Evolutionary conservation across 2,797 vertebrate genomes (phyloP), one percentile per base, ranked within the genome.

Genomic region (Chaetophractus vellerosus): DNA sequence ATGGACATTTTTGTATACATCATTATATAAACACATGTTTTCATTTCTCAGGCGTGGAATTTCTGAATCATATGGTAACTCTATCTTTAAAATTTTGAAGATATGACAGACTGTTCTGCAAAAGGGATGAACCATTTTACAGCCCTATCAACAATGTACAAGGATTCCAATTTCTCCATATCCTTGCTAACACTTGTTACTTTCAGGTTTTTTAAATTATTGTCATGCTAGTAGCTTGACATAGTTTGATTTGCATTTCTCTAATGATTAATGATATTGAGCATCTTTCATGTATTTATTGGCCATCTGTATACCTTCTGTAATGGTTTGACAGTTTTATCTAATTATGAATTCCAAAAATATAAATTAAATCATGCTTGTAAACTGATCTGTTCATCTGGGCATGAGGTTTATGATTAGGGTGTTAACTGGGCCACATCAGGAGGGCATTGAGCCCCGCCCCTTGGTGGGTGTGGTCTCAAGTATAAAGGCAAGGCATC

Each of bases 211-310:
- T 74, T 59, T 82, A 76, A n/a, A 24, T 75, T 41, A 18, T 68
- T 83, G 2, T 76, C 33, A 57, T 69, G 61, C 15, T 78, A 76
- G 79, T 61, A 33, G 5, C 41, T 33, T 41, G 41, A 9, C 38
- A 52, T 15, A 52, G 50, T 87, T 94, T 94, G 41, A 84, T 24
- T 78, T 79, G 50, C 18, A 88, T 82, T 93, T 88, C 31, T 3
- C 36, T 57, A 26, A 36, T 84, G 48, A 15, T 71, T 91, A 66
- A 83, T 55, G 59, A 91, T 55, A 12, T 31, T 81, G 28, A 45
- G 31, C 24, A 81, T 16, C 6, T 93, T 57, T 36, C 38, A 71
- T 48, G n/a, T 36, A 19, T 24, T 82, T 48, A 64, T 33, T 64
- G 36, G 36, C 24, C 57, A 66, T 50, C 63, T 79, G 23, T 63